Evolutionary conservation across 35 echinoderm and acorn worm species (phyloP).

Genomic region (Apostichopus parvimensis): DNA sequence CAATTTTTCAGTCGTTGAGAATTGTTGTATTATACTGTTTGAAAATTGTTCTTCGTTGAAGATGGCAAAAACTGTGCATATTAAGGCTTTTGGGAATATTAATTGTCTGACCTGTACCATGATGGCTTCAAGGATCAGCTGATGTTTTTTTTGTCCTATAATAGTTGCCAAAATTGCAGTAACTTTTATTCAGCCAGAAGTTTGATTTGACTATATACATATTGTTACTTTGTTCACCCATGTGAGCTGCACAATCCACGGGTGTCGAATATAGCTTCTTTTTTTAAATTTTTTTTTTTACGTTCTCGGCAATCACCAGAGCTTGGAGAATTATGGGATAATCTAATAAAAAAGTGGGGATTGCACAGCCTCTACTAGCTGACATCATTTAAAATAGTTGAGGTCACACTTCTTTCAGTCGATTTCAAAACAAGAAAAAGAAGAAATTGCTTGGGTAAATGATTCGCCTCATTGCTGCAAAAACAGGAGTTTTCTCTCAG

Average conservation of each 20-base stretch:
- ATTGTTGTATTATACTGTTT: no score
- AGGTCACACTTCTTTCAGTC: conserved; percentile 24
- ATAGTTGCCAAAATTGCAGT: no score
- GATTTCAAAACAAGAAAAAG: background rate
- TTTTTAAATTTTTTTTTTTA: background rate
- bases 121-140: no score
- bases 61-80: no score
- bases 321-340: background rate
- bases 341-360: background rate
- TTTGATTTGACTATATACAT: no score
- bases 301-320: background rate
- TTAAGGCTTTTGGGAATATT: no score
- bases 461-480: background rate
- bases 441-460: background rate
- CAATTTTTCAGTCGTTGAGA: no score
- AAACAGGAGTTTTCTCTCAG: conserved; percentile 3
- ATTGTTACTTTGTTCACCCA: background rate
- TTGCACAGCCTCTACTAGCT: background rate
- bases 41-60: no score
- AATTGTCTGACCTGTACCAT: no score
- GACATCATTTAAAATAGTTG: background rate
- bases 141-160: no score
- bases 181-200: no score
- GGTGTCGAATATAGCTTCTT: background rate
- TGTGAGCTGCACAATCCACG: background rate